Evolutionary conservation across 2,797 vertebrate genomes (phyloP), one percentile per base, ranked within the genome.

Genomic region (Sebastes itinus): DNA sequence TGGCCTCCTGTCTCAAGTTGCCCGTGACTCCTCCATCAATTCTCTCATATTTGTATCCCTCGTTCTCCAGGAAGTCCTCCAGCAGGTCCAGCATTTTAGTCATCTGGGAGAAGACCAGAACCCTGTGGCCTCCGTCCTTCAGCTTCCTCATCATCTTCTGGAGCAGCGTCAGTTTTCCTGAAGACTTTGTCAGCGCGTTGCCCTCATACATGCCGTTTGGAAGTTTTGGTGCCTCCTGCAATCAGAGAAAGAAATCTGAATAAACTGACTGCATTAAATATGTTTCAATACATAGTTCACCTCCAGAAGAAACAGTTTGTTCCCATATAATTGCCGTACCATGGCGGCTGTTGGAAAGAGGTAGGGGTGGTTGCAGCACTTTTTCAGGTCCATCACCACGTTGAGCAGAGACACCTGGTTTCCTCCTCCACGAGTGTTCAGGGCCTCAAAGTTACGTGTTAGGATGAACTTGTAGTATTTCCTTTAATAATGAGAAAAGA

Each of bases 151-250:
- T 96, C 99, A 99, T 99, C 92, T 99, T 99, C 88, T 96, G 97
- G 22, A 99, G 95, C 86, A 99, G 95, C 92, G 96, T 82, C 70
- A 99, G 91, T 86, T 99, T 99, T 75, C 99, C 99, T 78, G 98
- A 97, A 33, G 98, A 94, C 92, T 98, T 96, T 82, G 98, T 99
- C 66, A 99, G 96, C 42, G 98, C 95, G 46, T 95, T 96, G 65
- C 98, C 98, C 88, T 99, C 99, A 76, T 99, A 99, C 98, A 99
- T 99, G 87, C 99, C 99, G 80, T 99, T 99, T 60, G 99, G 99
- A 96, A 99, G 98, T 95, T 99, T 99, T 56, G 98, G 96, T 30
- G 98, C 99, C 95, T 99, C 99, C 99, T 99, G 74, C 61, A 78
- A 59, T 38, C 16, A 80, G 38, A 72, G 54, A 69, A 12, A 72